These are phyloP conservation scores for Trissolcus japonicus DNA, from an alignment of 2,888 invertebrate species.

Conservation along the genomic window DNA sequence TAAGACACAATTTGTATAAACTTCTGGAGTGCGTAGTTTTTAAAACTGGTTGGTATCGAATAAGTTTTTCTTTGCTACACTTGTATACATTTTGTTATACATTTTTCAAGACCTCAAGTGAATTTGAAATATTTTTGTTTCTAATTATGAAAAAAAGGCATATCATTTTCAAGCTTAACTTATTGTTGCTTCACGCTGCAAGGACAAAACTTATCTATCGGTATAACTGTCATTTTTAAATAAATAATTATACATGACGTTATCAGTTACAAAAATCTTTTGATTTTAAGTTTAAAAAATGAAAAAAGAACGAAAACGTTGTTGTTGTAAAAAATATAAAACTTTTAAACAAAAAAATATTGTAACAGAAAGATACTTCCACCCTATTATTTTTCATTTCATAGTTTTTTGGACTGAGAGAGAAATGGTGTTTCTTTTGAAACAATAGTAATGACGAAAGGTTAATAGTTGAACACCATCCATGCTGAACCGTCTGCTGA, in stretches of 20 bases:
- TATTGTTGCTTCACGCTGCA: slow-evolving; percentile 68
- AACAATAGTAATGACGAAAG: slow-evolving; percentile 28
- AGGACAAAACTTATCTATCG: slow-evolving; percentile 66
- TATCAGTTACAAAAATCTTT: slow-evolving; percentile 40
- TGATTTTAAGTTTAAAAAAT: slow-evolving; percentile 21
- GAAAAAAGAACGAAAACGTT: slow-evolving; percentile 5
- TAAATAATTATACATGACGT: slow-evolving; percentile 41
- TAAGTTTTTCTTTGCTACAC: neutral
- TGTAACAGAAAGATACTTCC: neutral
- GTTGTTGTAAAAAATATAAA: slow-evolving; percentile 6
- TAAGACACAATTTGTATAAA: no score
- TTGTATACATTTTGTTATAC: slow-evolving; percentile 56
- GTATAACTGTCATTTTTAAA: slow-evolving; percentile 49
- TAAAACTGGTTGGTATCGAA: neutral
- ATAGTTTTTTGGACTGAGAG: neutral
- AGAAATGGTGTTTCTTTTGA: slow-evolving; percentile 13
- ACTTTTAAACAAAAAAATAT: neutral
- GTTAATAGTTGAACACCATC: slow-evolving; percentile 30
- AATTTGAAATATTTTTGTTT: slow-evolving; percentile 61
- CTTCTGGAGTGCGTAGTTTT: neutral
- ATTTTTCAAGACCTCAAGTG: slow-evolving; percentile 59
- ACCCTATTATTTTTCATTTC: neutral
- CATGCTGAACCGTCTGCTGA: slow-evolving; percentile 33
- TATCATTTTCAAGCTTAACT: slow-evolving; percentile 34
- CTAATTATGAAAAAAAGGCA: slow-evolving; percentile 55